phyloP scores from a whole-genome alignment of 2,797 vertebrate genomes.

The Thamnophis elegans region DNA sequence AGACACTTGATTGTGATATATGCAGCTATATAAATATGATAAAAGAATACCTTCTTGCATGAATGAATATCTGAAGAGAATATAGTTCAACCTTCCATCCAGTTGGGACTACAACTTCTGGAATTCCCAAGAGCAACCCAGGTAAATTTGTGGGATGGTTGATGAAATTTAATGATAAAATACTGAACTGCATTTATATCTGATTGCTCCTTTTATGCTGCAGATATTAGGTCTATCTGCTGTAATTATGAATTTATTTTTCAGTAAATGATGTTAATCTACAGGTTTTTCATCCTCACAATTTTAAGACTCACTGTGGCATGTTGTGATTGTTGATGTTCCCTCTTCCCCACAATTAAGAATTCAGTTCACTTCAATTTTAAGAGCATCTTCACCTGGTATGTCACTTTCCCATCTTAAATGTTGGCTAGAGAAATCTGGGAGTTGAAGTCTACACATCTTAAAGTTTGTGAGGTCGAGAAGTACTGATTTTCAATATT shows the following conservation, averaged over 20 bases:
- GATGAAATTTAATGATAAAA: not conserved
- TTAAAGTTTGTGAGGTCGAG: not conserved
- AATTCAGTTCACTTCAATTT: not conserved
- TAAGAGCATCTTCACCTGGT: not conserved
- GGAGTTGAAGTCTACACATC: not conserved
- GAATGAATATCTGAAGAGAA: not conserved
- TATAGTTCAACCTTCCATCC: not conserved
- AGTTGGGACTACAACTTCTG: not conserved
- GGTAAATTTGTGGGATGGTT: not conserved
- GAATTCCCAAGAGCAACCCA: not conserved
- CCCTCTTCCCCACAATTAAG: not conserved
- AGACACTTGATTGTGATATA: not conserved
- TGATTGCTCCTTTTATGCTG: not conserved
- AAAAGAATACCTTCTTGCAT: not conserved
- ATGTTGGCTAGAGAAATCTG: not conserved
- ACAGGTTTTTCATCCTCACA: not conserved
- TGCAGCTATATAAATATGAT: not conserved
- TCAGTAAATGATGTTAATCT: not conserved
- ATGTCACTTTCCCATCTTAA: not conserved
- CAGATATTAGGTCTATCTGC: not conserved
- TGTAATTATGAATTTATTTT: not conserved
- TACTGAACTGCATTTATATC: not conserved
- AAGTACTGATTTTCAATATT: fast-evolving
- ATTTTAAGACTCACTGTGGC: not conserved
- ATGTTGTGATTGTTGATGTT: not conserved